Evolutionary conservation across 2,797 vertebrate species (phyloP), one percentile per base, ranked within the genome.

Genomic region (Malurus splendens): DNA sequence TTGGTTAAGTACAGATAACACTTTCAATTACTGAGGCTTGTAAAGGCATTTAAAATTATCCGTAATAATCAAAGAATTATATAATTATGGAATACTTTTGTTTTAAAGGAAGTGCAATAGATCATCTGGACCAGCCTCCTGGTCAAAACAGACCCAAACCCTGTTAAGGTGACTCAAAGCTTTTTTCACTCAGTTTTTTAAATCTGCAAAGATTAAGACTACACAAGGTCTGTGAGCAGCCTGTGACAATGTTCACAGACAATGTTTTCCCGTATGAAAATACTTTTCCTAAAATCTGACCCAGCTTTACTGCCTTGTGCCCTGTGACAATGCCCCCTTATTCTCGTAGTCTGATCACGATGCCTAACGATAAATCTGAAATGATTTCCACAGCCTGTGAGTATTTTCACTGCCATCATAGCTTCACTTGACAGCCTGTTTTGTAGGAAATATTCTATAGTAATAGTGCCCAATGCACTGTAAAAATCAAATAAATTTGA

Each of bases 291-390:
- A 18, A 6, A 27, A 38, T 10, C 47, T 54, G 33, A 71, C 7
- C 7, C 2, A 7, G 9, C 16, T 75, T 86, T 55, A 10, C 23
- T 15, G 16, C n/a, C 44, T 54, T 45, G 18, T 14, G 51, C 2
- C 13, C 65, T 44, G 20, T 51, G 24, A 33, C 44, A 8, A 2
- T n/a, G 17, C 25, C 2, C 8, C 12, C 15, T 86, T 17, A 51
- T 11, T 59, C 18, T 72, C 0, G 0, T 44, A 0, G 0, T 25
- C 19, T 60, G 39, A 81, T 7, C 4, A 9, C 47, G 39, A 5
- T 6, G 6, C 0, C 0, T 8, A 44, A 41, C 2, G 23, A 2
- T 28, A 22, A 66, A 10, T 11, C 23, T 51, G 28, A 61, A 59
- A 65, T 3, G 0, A 44, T 75, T 65, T 68, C 50, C 19, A 47